These are phyloP conservation scores for Coracias cyanogaster DNA, from an alignment of 2,797 vertebrate genomes.

Conservation along the genomic window DNA sequence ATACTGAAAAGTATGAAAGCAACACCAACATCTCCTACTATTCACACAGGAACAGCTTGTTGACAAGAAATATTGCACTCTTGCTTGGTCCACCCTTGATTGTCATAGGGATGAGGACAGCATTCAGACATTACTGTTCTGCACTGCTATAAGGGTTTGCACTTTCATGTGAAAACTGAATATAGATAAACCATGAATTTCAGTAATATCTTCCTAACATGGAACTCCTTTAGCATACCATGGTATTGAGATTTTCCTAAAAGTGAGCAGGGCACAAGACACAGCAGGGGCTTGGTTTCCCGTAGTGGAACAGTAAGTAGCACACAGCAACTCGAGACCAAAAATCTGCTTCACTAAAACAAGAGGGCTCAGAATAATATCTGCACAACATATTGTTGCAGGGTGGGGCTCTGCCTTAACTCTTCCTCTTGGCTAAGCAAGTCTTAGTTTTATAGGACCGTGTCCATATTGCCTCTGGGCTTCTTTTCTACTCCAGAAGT, in stretches of 20 bases:
- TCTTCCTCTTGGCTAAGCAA: not conserved
- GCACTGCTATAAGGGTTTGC: not conserved
- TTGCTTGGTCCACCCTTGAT: not conserved
- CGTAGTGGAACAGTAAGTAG: not conserved
- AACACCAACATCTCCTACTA: not conserved
- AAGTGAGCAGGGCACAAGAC: not conserved
- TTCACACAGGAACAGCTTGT: not conserved
- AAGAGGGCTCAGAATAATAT: not conserved
- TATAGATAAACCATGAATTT: not conserved
- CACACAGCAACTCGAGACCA: not conserved
- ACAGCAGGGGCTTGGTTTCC: not conserved
- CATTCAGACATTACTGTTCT: not conserved
- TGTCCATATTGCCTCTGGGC: not conserved
- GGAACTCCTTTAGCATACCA: not conserved
- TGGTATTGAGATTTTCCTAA: not conserved
- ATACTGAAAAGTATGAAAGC: not conserved
- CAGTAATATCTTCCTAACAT: not conserved
- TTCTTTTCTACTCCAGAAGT: not conserved
- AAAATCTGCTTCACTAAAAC: not conserved
- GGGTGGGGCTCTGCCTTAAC: not conserved
- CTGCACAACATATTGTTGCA: not conserved
- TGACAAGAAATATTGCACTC: not conserved
- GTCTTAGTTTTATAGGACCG: not conserved
- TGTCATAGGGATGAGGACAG: not conserved
- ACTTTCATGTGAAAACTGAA: not conserved